Evolutionary conservation across 2,888 invertebrate genomes (phyloP).

Genomic region (Therioaphis trifolii): DNA sequence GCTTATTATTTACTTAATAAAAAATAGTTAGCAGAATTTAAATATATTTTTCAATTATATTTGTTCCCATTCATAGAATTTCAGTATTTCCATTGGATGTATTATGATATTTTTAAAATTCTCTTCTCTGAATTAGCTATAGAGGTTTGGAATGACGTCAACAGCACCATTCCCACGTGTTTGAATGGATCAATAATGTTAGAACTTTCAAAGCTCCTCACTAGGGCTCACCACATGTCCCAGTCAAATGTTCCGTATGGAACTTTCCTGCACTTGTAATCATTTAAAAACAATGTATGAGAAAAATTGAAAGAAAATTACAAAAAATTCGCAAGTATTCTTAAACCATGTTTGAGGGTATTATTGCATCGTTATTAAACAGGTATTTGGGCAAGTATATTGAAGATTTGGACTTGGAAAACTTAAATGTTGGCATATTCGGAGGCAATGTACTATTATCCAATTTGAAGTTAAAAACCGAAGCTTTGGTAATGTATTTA

Average conservation of each 20-base stretch:
- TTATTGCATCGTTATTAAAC: conserved; percentile 83
- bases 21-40: not conserved
- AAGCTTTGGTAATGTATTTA: conserved; percentile 77
- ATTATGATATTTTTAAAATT: conserved; percentile 15
- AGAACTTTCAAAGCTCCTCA: conserved; percentile 55
- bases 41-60: not conserved
- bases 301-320: not conserved
- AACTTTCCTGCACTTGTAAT: conserved; percentile 42
- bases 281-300: conserved; percentile 34
- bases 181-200: conserved; percentile 59
- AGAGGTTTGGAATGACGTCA: conserved; percentile 57
- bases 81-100: not conserved
- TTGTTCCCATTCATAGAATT: no score
- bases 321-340: not conserved
- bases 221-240: conserved; percentile 46
- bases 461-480: conserved; percentile 82
- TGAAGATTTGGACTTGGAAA: conserved; percentile 84
- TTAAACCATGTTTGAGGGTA: conserved; percentile 79
- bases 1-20: conserved; percentile 10
- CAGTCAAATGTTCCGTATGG: conserved; percentile 45
- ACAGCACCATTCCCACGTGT: conserved; percentile 55
- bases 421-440: conserved; percentile 85
- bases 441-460: conserved; percentile 83
- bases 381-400: conserved; percentile 84
- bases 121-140: conserved; percentile 3